phyloP scores from a whole-genome alignment of 2,888 invertebrate genomes.

The Choristoneura rosaceana region DNA sequence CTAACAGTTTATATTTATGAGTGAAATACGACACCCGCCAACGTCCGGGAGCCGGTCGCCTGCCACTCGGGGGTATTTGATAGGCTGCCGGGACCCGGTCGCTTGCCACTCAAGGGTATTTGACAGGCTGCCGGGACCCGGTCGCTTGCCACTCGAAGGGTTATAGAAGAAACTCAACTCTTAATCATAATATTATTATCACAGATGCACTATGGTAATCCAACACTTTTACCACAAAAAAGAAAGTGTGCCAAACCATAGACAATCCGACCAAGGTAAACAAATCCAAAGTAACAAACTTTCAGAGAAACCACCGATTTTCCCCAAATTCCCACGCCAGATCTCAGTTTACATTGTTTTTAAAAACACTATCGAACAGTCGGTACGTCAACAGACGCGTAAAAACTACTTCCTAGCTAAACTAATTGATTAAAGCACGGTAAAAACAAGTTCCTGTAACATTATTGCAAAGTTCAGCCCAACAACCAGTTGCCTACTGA shows the following conservation, averaged over 20 bases:
- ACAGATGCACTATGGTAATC: constrained; percentile 7
- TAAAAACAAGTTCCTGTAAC: constrained; percentile 35
- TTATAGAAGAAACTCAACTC: neutral
- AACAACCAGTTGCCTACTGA: constrained; percentile 29
- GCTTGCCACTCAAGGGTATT: too few relatives aligned
- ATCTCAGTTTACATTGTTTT: neutral
- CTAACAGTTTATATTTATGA: too few relatives aligned
- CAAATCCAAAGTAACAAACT: constrained; percentile 23
- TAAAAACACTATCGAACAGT: constrained; percentile 4
- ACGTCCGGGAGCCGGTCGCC: too few relatives aligned
- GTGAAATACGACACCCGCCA: too few relatives aligned
- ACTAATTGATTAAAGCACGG: constrained; percentile 21
- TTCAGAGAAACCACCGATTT: constrained; percentile 24
- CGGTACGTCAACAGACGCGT: constrained; percentile 16
- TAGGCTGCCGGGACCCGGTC: too few relatives aligned
- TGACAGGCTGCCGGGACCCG: too few relatives aligned
- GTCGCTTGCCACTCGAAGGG: too few relatives aligned
- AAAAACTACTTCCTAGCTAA: constrained; percentile 28
- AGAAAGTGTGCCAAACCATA: constrained; percentile 38
- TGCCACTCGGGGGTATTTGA: too few relatives aligned
- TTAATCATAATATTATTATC: neutral
- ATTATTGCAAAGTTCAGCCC: constrained; percentile 9
- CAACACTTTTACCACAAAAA: constrained; percentile 26
- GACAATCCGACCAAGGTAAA: constrained; percentile 21
- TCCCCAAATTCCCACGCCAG: neutral